phyloP scores from a whole-genome alignment of 2,113 vertebrate genomes.

The Pseudonaja textilis region DNA sequence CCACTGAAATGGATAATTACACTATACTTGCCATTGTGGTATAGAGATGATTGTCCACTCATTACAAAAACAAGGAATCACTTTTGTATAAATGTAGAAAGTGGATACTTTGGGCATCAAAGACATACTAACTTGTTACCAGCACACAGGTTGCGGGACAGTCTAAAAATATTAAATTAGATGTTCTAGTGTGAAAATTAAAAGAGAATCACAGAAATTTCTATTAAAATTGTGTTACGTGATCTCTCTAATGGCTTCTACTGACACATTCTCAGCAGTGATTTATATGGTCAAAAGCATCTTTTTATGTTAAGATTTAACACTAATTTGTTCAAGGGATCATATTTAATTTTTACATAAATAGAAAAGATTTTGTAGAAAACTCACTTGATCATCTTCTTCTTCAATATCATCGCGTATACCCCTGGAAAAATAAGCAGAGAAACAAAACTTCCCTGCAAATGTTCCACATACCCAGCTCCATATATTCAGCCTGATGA shows the following conservation, averaged over 20 bases:
- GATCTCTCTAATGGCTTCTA: background rate
- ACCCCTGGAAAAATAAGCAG: conserved; percentile 99
- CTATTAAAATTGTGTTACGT: background rate
- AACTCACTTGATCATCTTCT: conserved; percentile 99
- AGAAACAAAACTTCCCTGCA: conserved; percentile 99
- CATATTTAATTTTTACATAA: conserved; percentile 40
- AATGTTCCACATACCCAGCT: conserved; percentile 93
- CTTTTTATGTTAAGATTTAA: background rate
- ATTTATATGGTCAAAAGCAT: background rate
- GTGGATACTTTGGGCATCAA: background rate
- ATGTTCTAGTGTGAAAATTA: background rate
- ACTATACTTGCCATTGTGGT: background rate
- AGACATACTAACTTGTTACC: background rate
- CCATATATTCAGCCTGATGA: conserved; percentile 63
- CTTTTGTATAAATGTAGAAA: background rate
- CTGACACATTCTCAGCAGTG: background rate
- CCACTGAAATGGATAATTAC: background rate
- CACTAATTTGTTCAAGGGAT: background rate
- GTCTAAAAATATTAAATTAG: background rate
- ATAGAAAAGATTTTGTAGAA: conserved; percentile 84
- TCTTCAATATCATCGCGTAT: conserved; percentile 99
- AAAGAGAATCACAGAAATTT: background rate
- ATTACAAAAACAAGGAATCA: background rate
- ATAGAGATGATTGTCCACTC: background rate
- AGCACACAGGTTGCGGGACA: background rate